These are phyloP conservation scores for Dolomedes plantarius DNA, from an alignment of 2,888 invertebrate genomes.

Conservation along the genomic window DNA sequence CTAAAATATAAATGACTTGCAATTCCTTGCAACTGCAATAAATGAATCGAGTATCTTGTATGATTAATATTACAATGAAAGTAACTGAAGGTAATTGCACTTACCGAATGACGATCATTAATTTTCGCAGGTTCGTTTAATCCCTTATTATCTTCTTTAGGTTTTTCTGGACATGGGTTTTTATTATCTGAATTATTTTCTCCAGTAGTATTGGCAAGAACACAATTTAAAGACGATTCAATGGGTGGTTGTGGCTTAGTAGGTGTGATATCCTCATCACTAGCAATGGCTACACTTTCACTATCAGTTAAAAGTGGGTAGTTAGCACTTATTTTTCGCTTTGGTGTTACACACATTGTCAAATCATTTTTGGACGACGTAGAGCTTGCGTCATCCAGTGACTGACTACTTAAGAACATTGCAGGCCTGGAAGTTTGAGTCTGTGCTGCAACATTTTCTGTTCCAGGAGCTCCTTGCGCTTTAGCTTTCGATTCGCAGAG, in stretches of 20 bases:
- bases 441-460: not conserved
- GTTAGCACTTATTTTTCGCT: constrained; percentile 66
- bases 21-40: no score
- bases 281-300: constrained; percentile 34
- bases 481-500: constrained; percentile 26
- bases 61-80: not conserved
- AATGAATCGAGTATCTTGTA: no score
- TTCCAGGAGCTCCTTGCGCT: not conserved
- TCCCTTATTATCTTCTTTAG: constrained; percentile 17
- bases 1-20: no score
- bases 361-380: constrained; percentile 38
- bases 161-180: not conserved
- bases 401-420: constrained; percentile 68
- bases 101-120: constrained; percentile 40
- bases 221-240: not conserved
- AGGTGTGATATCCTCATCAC: constrained; percentile 39
- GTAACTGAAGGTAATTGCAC: constrained; percentile 10
- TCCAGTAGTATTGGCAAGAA: not conserved
- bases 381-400: constrained; percentile 56
- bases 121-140: constrained; percentile 7
- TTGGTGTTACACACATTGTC: constrained; percentile 46
- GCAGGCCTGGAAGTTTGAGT: constrained; percentile 23
- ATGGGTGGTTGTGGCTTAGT: not conserved
- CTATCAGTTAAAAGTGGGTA: constrained; percentile 42
- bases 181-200: not conserved